Conservation (phyloP, 2,113 vertebrate species). For the Potamarius usumacintae region DNA sequence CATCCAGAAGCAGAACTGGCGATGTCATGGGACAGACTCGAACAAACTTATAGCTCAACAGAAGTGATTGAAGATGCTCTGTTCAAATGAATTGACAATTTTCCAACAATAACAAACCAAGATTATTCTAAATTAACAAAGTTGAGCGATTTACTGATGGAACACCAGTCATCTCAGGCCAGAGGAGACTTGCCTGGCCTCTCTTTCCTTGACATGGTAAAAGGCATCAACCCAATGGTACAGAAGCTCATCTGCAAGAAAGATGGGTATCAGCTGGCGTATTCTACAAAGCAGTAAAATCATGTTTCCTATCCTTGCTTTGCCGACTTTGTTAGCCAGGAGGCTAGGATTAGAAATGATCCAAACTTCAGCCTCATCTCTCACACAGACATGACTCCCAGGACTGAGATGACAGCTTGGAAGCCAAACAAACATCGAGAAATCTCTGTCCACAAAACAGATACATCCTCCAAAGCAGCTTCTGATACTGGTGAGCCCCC, state of each 20-base stretch:
- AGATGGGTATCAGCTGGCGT: conserved; percentile 45
- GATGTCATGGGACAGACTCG: conserved; percentile 21
- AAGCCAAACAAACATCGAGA: conserved; percentile 31
- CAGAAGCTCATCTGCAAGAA: conserved; percentile 49
- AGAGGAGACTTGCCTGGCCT: conserved; percentile 44
- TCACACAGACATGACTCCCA: conserved; percentile 16
- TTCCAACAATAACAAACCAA: conserved; percentile 36
- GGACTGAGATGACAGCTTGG: conserved; percentile 4
- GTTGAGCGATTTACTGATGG: conserved; percentile 38
- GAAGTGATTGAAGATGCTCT: conserved; percentile 23
- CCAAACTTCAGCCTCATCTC: conserved; percentile 34
- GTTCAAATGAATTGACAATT: not conserved
- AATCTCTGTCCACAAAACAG: conserved; percentile 43
- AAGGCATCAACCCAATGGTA: conserved; percentile 44
- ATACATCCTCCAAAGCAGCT: no score
- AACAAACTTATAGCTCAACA: not conserved
- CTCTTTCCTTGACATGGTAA: conserved; percentile 37
- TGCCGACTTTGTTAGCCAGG: conserved; percentile 35
- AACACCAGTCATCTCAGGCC: conserved; percentile 22
- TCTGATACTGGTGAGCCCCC: no score
- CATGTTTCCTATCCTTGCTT: conserved; percentile 47
- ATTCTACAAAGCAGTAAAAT: conserved; percentile 43
- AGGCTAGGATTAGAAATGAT: conserved; percentile 38
- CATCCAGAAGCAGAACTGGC: conserved; percentile 4
- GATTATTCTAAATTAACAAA: conserved; percentile 35